Base-by-base conservation (phyloP, 2,797 vertebrate species). In the Gallinago stenura region DNA sequence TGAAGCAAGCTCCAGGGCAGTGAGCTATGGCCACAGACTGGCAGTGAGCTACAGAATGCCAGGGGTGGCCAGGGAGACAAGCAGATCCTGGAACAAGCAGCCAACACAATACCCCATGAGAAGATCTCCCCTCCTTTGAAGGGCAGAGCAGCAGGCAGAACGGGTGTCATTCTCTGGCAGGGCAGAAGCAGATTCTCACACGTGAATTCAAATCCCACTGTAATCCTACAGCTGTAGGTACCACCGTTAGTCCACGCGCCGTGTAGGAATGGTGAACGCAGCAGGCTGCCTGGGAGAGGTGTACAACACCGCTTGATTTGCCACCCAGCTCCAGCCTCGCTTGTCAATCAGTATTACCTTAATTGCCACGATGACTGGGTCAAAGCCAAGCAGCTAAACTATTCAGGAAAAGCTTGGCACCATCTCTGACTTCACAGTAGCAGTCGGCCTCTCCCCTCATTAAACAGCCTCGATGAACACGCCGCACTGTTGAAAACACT, bases 11-110 rank as follows among this genome's bases (percentile, higher is more conserved):
- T 45, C 46, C 50, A 73, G 56, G 45, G 41, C 81, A 95, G 37
- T 1, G 1, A 87, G 60, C 33, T 51, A 4, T 2, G 14, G 71
- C 25, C 24, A 31, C 0, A 35, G 75, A 14, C 1, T 1, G 84
- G 56, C 15, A 12, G 41, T 11, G 21, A 84, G 12, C 10, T n/a
- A 33, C 0, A 0, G 26, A 1, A 0, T 30, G 75, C 37, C 75
- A 77, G 21, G 33, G 79, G 56, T 1, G 11, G 41, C 45, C 65
- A 60, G 7, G 19, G 53, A 86, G 18, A 90, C 12, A 37, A 30
- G 20, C 70, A 60, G 37, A 56, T 33, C 22, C 66, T 33, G 21
- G 45, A 81, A 71, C 31, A 68, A 83, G 57, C 28, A 78, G 50
- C 21, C 82, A 87, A 64, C 35, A 39, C 41, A 54, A 15, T 22